Conservation (phyloP, 2,113 vertebrate genomes). For the Irena cyanogastra region DNA sequence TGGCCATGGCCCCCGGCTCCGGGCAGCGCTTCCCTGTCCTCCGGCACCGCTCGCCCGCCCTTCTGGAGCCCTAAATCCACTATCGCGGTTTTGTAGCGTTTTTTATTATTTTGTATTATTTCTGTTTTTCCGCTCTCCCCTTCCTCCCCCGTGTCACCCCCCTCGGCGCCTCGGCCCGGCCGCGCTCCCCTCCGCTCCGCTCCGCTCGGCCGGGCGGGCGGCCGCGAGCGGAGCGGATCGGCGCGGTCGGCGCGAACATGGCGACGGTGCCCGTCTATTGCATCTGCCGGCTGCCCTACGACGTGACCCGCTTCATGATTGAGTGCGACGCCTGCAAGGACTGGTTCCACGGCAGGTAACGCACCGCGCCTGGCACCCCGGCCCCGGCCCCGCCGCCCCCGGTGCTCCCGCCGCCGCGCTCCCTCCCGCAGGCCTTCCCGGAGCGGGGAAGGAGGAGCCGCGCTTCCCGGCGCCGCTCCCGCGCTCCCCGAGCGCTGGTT, state of each 20-base stretch:
- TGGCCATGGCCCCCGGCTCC: neutral
- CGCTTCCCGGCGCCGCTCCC: neutral
- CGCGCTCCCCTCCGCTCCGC: slow-evolving; percentile 33
- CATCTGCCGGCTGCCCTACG: slow-evolving; percentile 97
- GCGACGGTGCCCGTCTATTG: slow-evolving; percentile 98
- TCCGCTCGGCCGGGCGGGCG: slow-evolving; percentile 66
- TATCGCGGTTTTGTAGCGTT: neutral
- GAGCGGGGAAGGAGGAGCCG: slow-evolving; percentile 53
- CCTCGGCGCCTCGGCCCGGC: neutral
- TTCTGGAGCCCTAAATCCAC: neutral
- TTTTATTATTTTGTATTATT: neutral
- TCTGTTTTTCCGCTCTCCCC: neutral
- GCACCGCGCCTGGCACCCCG: neutral
- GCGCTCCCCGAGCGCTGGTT: neutral
- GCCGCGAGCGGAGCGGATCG: neutral
- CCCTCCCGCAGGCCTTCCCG: slow-evolving; percentile 48
- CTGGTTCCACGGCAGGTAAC: slow-evolving; percentile 98
- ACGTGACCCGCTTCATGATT: slow-evolving; percentile 98
- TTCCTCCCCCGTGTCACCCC: neutral
- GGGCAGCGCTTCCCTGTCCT: neutral
- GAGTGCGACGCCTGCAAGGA: slow-evolving; percentile 96
- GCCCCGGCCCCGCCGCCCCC: neutral
- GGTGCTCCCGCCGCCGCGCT: neutral
- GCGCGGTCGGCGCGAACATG: slow-evolving; percentile 86
- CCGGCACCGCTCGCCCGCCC: neutral